phyloP scores from a whole-genome alignment of 92 coral and sea anemone genomes.

The Zoanthus solanderi region DNA sequence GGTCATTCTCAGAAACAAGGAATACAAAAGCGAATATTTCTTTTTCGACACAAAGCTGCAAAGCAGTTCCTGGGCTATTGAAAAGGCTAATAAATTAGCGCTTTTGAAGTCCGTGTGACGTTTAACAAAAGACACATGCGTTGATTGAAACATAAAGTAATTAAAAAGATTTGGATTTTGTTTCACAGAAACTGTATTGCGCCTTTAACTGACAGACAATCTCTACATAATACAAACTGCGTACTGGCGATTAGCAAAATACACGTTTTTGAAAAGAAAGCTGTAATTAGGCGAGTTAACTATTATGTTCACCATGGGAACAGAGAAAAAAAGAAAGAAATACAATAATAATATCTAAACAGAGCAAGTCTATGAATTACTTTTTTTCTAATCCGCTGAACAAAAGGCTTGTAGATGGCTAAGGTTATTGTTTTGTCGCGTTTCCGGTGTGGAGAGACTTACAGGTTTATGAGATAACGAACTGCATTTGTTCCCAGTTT shows the following conservation, averaged over 20 bases:
- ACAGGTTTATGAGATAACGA: slow-evolving; percentile 25
- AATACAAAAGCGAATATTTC: not conserved
- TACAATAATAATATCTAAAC: not conserved
- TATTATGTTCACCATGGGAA: not conserved
- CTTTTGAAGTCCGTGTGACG: not conserved
- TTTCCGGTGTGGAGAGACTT: slow-evolving; percentile 36
- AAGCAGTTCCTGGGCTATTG: not conserved
- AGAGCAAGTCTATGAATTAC: not conserved
- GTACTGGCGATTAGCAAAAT: slow-evolving; percentile 16
- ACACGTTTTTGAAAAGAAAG: slow-evolving; percentile 20
- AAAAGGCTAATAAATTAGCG: not conserved
- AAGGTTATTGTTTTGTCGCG: not conserved
- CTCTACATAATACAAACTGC: not conserved
- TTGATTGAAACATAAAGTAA: not conserved
- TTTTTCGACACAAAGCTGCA: not conserved
- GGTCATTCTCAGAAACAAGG: not conserved
- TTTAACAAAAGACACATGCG: not conserved
- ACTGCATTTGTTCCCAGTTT: slow-evolving; percentile 16
- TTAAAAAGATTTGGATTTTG: not conserved
- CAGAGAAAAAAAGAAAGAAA: not conserved
- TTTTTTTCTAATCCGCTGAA: not conserved
- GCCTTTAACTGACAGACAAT: not conserved
- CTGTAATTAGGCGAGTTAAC: slow-evolving; percentile 29
- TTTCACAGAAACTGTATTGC: not conserved
- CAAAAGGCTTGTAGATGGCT: not conserved